A percentile compares a stretch with the other conserved stretches of the same genome.
Conservation (phyloP, 92 coral and sea anemone species). For the Palythoa grandiflora region DNA sequence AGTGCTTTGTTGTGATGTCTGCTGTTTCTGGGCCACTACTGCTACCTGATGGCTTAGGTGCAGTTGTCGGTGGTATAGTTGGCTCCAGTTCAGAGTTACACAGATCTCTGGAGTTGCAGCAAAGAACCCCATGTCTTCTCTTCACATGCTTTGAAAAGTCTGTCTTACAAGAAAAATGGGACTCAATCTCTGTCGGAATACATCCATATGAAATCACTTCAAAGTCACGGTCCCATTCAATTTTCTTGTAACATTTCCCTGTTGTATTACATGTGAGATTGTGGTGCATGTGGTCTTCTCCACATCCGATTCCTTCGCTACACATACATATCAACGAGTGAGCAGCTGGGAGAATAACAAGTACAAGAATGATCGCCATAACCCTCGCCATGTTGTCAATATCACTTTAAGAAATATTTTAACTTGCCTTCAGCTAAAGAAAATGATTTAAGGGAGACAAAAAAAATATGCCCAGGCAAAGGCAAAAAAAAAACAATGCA, state of each 20-base stretch:
- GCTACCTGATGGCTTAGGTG: slow-evolving; percentile 32
- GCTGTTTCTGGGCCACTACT: too few relatives aligned
- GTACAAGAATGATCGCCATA: too few relatives aligned
- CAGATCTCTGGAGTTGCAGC: slow-evolving; percentile 82
- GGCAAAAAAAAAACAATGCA: slow-evolving; percentile 11
- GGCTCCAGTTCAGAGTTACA: slow-evolving; percentile 81
- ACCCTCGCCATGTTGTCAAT: background rate
- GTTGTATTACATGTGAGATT: slow-evolving; percentile 82
- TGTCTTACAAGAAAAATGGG: slow-evolving; percentile 79
- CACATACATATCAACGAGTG: slow-evolving; percentile 71
- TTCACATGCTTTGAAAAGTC: slow-evolving; percentile 52
- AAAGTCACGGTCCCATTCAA: slow-evolving; percentile 60
- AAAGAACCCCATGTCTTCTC: slow-evolving; percentile 67
- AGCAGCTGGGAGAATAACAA: slow-evolving; percentile 36
- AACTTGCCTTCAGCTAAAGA: slow-evolving; percentile 13
- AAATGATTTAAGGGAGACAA: slow-evolving; percentile 11
- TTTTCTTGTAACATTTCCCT: slow-evolving; percentile 82
- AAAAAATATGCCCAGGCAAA: slow-evolving; percentile 12
- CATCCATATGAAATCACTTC: slow-evolving; percentile 80
- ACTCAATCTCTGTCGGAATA: slow-evolving; percentile 63
- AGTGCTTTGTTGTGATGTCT: too few relatives aligned
- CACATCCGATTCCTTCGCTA: slow-evolving; percentile 75
- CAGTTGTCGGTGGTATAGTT: slow-evolving; percentile 70
- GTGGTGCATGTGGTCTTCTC: slow-evolving; percentile 53
- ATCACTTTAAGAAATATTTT: slow-evolving; percentile 1